Percentiles rank a stretch among this genome's conserved stretches.
Conservation (phyloP, 2,113 vertebrate genomes). For the Ameiurus melas region DNA sequence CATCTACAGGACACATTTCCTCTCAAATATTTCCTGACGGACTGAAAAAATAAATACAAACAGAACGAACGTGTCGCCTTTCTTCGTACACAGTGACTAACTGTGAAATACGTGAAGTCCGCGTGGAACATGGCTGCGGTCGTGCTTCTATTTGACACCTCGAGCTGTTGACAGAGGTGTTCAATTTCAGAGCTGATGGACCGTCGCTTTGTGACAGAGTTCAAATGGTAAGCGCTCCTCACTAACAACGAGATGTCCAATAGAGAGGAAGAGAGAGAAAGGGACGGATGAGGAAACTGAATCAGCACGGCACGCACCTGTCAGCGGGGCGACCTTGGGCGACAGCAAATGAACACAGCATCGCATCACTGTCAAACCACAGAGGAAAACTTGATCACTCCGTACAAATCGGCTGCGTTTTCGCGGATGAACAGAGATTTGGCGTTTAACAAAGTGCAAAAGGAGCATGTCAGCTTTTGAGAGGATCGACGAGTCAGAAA, state of each 20-base stretch:
- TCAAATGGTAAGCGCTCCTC: constrained; percentile 21
- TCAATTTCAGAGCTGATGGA: constrained; percentile 34
- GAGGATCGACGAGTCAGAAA: neutral
- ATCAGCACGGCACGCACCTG: constrained; percentile 47
- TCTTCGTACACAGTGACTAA: neutral
- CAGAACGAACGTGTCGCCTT: neutral
- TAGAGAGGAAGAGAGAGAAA: constrained; percentile 10
- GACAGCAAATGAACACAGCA: constrained; percentile 26
- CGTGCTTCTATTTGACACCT: constrained; percentile 38
- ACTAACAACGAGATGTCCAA: constrained; percentile 42
- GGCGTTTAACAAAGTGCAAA: constrained; percentile 6
- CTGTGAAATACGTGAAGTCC: constrained; percentile 34
- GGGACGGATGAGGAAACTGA: constrained; percentile 31
- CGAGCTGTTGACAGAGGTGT: constrained; percentile 44
- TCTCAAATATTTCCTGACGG: constrained; percentile 22
- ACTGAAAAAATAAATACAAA: constrained; percentile 12
- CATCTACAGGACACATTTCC: neutral
- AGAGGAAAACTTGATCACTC: neutral
- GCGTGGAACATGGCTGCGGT: neutral
- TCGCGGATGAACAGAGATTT: neutral
- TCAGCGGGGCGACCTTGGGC: constrained; percentile 25
- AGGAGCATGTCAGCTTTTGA: constrained; percentile 1
- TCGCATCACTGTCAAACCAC: constrained; percentile 42
- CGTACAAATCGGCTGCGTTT: neutral
- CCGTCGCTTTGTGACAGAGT: constrained; percentile 43